Conservation (phyloP, 1,140 invertebrate genomes). For the Eciton burchellii region DNA sequence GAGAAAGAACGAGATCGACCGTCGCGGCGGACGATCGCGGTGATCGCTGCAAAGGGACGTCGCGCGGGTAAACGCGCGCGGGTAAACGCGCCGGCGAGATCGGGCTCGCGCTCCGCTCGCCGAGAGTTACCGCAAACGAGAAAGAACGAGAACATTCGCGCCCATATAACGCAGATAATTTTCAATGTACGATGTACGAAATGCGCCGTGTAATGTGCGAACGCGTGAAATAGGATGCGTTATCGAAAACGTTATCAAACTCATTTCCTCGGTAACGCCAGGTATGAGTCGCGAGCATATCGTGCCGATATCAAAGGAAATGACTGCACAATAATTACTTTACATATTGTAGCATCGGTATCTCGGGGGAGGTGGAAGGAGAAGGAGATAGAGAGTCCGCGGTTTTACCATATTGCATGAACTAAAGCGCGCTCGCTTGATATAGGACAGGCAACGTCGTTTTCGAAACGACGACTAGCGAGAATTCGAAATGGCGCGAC, state of each 20-base stretch:
- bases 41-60: too few relatives aligned
- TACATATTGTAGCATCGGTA: constrained; percentile 28
- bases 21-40: too few relatives aligned
- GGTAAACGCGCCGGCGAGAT: too few relatives aligned
- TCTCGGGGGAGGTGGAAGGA: neutral
- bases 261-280: constrained; percentile 61
- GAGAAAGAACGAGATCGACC: too few relatives aligned
- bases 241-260: constrained; percentile 63
- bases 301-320: constrained; percentile 42
- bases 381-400: neutral
- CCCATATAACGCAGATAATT: constrained; percentile 29
- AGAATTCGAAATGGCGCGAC: constrained; percentile 52
- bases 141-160: neutral
- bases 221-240: constrained; percentile 47
- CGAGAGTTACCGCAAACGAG: too few relatives aligned
- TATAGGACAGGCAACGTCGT: constrained; percentile 39
- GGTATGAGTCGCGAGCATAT: constrained; percentile 20
- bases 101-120: too few relatives aligned
- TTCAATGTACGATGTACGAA: constrained; percentile 16
- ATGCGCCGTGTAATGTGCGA: constrained; percentile 56
- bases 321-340: constrained; percentile 52
- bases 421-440: neutral
- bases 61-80: too few relatives aligned
- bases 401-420: constrained; percentile 55
- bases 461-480: constrained; percentile 39